Conservation (phyloP, 2,797 vertebrate genomes). For the Acrocephalus scirpaceus region DNA sequence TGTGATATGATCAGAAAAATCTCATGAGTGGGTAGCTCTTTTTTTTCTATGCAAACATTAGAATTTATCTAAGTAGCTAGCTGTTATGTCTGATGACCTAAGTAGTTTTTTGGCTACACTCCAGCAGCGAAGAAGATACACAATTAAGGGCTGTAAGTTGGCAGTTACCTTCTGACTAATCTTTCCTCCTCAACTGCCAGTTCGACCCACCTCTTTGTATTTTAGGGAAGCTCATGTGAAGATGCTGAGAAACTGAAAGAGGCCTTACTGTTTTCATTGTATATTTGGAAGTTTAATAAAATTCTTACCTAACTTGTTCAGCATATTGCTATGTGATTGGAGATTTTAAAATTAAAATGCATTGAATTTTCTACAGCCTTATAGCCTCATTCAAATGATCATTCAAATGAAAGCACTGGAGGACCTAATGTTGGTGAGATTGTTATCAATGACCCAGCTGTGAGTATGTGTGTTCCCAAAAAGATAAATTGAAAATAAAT, state of each 20-base stretch:
- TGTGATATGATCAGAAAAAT: neutral
- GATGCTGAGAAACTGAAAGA: conserved; percentile 5
- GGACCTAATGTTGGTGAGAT: neutral
- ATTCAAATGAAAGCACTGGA: neutral
- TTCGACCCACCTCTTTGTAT: conserved; percentile 10
- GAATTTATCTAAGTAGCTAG: conserved; percentile 18
- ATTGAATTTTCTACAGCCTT: neutral
- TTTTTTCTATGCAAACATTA: neutral
- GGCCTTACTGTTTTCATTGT: conserved; percentile 17
- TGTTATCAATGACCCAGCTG: neutral
- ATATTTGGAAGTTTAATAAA: neutral
- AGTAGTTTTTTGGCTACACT: conserved; percentile 9
- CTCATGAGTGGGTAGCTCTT: conserved; percentile 11
- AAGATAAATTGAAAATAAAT: conserved; percentile 10
- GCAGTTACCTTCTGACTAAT: conserved; percentile 50
- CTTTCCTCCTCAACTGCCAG: neutral
- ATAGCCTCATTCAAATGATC: neutral
- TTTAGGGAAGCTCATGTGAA: conserved; percentile 9
- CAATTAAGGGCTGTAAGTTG: conserved; percentile 33
- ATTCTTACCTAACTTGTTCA: neutral
- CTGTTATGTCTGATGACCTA: conserved; percentile 48
- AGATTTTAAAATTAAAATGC: conserved; percentile 10
- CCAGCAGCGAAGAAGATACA: conserved; percentile 19
- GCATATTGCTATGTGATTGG: neutral
- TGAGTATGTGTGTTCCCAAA: neutral